Percentiles rank a stretch among this genome's conserved stretches.
Conservation (phyloP, 2,888 invertebrate species). For the Lypha dubia region DNA sequence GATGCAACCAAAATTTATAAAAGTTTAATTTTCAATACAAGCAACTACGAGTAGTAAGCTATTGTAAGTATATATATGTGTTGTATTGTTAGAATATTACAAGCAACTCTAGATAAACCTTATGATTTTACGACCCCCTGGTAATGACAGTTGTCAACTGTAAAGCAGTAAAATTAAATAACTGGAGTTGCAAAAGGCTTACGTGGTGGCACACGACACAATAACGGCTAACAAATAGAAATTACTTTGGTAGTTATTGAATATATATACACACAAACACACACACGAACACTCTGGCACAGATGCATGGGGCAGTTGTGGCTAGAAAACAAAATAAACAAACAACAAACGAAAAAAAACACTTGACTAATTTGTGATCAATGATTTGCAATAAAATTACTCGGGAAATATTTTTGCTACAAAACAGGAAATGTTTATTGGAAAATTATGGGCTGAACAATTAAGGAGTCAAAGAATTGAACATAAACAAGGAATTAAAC, state of each 20-base stretch:
- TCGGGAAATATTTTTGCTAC: slow-evolving; percentile 37
- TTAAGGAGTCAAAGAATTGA: slow-evolving; percentile 19
- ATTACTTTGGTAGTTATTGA: slow-evolving; percentile 5
- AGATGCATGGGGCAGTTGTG: slow-evolving; percentile 1
- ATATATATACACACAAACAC: neutral
- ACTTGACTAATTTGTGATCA: slow-evolving; percentile 65
- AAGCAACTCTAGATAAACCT: slow-evolving; percentile 68
- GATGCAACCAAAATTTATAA: neutral
- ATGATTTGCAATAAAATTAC: slow-evolving; percentile 59
- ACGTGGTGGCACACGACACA: slow-evolving; percentile 68
- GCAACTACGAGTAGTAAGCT: slow-evolving; percentile 1
- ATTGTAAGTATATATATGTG: slow-evolving; percentile 3
- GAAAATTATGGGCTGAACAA: slow-evolving; percentile 52
- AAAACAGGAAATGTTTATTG: slow-evolving; percentile 65
- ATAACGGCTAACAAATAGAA: neutral
- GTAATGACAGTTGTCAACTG: slow-evolving; percentile 69
- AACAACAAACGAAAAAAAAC: no score
- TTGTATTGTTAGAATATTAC: slow-evolving; percentile 45
- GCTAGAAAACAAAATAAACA: no score
- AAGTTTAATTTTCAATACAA: neutral
- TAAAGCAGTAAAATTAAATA: slow-evolving; percentile 67
- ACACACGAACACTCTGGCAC: neutral
- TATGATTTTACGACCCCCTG: slow-evolving; percentile 67
- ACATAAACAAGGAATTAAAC: slow-evolving; percentile 28
- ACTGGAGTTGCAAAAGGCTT: slow-evolving; percentile 58